A percentile compares a stretch with the other conserved stretches of the same genome.
Evolutionary conservation across 1,140 invertebrate species (phyloP).

Genomic region (Glossosoma conforme): DNA sequence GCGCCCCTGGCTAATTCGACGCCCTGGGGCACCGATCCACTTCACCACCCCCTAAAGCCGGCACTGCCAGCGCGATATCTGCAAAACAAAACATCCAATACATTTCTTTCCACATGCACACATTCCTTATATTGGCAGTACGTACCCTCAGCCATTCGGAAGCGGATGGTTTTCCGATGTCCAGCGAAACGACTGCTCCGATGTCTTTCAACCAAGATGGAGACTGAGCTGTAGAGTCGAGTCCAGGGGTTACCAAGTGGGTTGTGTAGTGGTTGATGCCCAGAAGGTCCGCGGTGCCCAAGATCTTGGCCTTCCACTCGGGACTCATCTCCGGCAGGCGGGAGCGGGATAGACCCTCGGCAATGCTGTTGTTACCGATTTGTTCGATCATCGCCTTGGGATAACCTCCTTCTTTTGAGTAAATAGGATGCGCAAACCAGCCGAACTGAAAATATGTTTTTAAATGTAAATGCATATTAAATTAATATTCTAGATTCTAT

Average conservation of each 20-base stretch:
- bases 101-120: no score
- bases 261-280: conserved; percentile 51
- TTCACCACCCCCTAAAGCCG: no score
- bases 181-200: conserved; percentile 41
- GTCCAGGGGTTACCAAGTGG: conserved; percentile 41
- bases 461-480: no score
- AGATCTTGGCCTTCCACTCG: conserved; percentile 45
- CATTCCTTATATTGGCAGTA: no score
- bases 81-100: no score
- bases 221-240: conserved; percentile 41
- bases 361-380: conserved; percentile 44
- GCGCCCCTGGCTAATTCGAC: no score
- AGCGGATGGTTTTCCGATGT: conserved; percentile 44
- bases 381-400: conserved; percentile 52
- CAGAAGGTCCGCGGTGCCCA: conserved; percentile 51
- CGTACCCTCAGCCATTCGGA: conserved; percentile 48
- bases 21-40: no score
- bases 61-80: no score
- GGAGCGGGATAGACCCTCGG: conserved; percentile 43
- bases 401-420: conserved; percentile 55
- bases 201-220: conserved; percentile 49
- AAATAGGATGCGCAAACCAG: conserved; percentile 59
- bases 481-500: no score
- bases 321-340: conserved; percentile 48
- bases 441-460: conserved; percentile 55